Base-by-base conservation (phyloP, 2,113 vertebrate species). In the Grallaria varia region DNA sequence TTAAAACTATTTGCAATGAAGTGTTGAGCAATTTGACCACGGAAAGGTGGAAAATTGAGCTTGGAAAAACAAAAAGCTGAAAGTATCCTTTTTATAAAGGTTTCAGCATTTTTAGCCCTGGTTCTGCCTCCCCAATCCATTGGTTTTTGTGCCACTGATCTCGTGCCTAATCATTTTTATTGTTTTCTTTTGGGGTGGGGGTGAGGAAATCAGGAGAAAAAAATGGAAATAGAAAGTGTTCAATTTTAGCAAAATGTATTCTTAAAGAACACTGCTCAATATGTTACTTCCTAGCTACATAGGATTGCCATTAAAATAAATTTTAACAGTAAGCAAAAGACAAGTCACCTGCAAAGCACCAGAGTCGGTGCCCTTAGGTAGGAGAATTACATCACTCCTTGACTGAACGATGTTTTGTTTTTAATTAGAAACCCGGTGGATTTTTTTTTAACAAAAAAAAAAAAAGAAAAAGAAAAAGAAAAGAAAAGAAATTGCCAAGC, bases 271-370 rank as follows among this genome's bases (percentile, higher is more conserved):
- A 30, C 14, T 22, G 18, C 69, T 86, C 95, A 93, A 90, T 77
- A 75, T 18, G n/a, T 73, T 62, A 67, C 35, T 93, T 90, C 21
- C 50, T 39, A 72, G 40, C 75, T 63, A 76, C 25, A 23, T 25
- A 83, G 76, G 72, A 66, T 50, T 62, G 33, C 69, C 89, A 92
- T 92, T 82, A 79, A 96, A 96, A 97, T 86, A 91, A 95, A 96
- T 95, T 95, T 87, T 62, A 93, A 93, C 97, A 98, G 96, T 98
- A 97, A 97, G 97, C 97, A 97, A 97, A 97, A 97, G 96, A 94
- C 62, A 97, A 96, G 97, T 98, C 97, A 98, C 98, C 97, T 98
- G 98, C 97, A 97, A 97, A 97, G 96, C 97, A 98, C 95, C 94
- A 97, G 50, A 98, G 95, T 97, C 97, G 71, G 94, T 98, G 97